Evolutionary conservation across 2,113 vertebrate genomes (phyloP).

Genomic region (Ctenodactylus gundi): DNA sequence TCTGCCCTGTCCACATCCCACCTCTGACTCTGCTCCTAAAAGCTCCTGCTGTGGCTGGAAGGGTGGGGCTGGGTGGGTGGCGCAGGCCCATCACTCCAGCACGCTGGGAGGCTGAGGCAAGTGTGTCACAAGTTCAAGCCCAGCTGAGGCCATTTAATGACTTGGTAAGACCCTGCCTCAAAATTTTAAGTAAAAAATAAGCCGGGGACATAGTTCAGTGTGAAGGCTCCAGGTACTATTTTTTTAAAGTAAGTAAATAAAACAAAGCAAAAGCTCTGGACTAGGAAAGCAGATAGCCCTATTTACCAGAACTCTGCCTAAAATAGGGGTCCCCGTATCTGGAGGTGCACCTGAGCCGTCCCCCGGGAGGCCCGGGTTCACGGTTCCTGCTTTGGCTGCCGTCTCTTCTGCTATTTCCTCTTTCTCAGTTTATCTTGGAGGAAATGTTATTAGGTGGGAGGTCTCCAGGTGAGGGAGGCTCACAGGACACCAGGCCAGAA

Average conservation of each 20-base stretch:
- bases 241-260: no score
- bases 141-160: no score
- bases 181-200: no score
- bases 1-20: accelerated
- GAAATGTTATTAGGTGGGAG: neutral
- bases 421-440: neutral
- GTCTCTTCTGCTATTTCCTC: slow-evolving; percentile 26
- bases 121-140: no score
- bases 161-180: no score
- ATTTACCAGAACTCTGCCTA: neutral
- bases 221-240: no score
- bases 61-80: no score
- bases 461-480: neutral
- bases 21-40: neutral
- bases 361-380: neutral
- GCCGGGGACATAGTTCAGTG: no score
- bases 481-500: accelerated
- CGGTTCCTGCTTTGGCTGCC: neutral
- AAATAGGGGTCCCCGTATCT: neutral
- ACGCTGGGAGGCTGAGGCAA: no score
- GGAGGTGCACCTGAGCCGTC: neutral
- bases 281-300: neutral
- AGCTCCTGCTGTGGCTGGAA: no score
- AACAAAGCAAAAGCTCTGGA: no score
- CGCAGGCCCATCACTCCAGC: no score